Evolutionary conservation across 2,888 invertebrate species (phyloP).

Genomic region (Eudasyphora cyanicolor): DNA sequence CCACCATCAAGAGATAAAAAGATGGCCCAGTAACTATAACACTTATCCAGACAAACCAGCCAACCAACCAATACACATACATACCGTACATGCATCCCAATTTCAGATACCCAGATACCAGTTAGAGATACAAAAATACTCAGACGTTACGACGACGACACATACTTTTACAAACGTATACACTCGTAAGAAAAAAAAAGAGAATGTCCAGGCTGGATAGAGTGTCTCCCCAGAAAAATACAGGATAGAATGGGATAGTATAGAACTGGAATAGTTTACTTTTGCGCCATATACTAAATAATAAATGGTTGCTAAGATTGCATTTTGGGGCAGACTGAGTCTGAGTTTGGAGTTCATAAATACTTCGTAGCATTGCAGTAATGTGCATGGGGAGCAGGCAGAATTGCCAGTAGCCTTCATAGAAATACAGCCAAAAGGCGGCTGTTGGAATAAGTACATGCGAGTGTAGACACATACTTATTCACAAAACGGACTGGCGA

Average conservation of each 20-base stretch:
- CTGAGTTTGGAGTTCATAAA: not conserved
- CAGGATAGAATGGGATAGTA: slow-evolving; percentile 30
- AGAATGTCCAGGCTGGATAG: slow-evolving; percentile 19
- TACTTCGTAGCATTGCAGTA: not conserved
- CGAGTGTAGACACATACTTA: too few species aligned
- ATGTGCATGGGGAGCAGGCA: not conserved
- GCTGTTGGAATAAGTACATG: slow-evolving; percentile 19
- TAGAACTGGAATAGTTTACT: slow-evolving; percentile 7
- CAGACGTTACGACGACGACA: not conserved
- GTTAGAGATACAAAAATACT: not conserved
- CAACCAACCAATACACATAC: not conserved
- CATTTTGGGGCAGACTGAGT: not conserved
- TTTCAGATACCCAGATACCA: too few species aligned
- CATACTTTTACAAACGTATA: not conserved
- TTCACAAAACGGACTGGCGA: too few species aligned
- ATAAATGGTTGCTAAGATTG: not conserved
- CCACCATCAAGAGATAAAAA: not conserved
- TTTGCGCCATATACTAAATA: not conserved
- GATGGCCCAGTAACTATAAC: slow-evolving; percentile 62
- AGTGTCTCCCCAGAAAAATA: slow-evolving; percentile 24
- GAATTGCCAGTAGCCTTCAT: too few species aligned
- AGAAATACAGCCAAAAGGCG: not conserved
- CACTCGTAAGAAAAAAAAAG: not conserved
- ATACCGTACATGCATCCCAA: too few species aligned
- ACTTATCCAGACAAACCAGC: not conserved